Percentiles rank a stretch among this genome's conserved stretches.
Evolutionary conservation across 2,113 vertebrate species (phyloP).

Genomic region (Corvus moneduloides): DNA sequence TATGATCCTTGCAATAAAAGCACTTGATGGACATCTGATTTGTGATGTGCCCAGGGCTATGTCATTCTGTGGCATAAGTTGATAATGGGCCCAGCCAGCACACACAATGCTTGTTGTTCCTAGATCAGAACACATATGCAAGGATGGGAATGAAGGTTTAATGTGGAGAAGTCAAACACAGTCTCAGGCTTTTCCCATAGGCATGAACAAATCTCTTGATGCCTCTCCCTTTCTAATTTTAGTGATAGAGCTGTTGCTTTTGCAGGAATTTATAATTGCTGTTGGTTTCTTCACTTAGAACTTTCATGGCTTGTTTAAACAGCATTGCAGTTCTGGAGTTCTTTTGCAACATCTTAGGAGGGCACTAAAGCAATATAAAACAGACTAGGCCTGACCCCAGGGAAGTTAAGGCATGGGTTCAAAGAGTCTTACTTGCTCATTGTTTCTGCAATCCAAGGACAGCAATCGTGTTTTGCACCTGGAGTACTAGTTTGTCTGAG

Average conservation of each 20-base stretch:
- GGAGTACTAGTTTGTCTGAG: neutral
- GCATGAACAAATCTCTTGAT: neutral
- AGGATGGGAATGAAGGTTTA: neutral
- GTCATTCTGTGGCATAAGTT: neutral
- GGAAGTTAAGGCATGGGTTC: neutral
- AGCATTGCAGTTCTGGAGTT: neutral
- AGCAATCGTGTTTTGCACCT: neutral
- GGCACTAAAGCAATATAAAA: neutral
- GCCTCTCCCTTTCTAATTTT: constrained; percentile 16
- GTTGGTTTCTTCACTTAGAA: constrained; percentile 5
- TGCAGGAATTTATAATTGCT: neutral
- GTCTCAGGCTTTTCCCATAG: neutral
- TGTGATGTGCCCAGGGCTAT: neutral
- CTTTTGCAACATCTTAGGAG: constrained; percentile 22
- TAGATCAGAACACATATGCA: neutral
- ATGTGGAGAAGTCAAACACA: neutral
- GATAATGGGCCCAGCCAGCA: neutral
- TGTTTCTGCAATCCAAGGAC: neutral
- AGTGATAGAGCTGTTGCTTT: neutral
- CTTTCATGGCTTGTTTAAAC: neutral
- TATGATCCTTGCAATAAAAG: neutral
- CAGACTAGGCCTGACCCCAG: neutral
- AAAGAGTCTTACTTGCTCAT: neutral
- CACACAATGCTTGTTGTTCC: neutral
- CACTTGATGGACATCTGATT: neutral